These are phyloP conservation scores for Anthoscopus minutus DNA, from an alignment of 2,113 vertebrate species.

Conservation along the genomic window DNA sequence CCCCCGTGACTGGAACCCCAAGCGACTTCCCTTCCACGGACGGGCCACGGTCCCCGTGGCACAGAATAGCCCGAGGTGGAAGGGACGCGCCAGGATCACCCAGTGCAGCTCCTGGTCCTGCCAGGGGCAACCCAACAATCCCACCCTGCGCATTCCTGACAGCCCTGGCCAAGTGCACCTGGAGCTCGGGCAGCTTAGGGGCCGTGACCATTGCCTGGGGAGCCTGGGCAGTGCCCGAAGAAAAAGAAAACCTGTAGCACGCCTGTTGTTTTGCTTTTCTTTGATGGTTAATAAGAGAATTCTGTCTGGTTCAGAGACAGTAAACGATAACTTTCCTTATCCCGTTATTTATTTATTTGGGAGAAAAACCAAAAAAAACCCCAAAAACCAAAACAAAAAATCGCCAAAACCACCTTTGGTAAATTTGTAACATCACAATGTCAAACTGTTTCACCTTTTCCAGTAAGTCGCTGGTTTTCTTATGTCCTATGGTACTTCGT, in stretches of 20 bases:
- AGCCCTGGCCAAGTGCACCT: accelerated
- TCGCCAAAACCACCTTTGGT: no score
- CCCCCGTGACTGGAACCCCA: not conserved
- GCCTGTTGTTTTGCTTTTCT: not conserved
- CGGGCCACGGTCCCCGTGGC: not conserved
- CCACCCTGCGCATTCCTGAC: accelerated
- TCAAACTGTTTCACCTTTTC: not conserved
- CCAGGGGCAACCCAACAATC: not conserved
- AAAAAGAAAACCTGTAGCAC: not conserved
- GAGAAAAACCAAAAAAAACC: not conserved
- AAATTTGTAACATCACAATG: not conserved
- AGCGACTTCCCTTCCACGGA: no score
- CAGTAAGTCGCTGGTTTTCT: not conserved
- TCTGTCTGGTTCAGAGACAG: not conserved
- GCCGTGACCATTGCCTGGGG: not conserved
- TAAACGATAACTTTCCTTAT: not conserved
- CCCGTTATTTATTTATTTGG: not conserved
- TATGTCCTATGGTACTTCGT: accelerated
- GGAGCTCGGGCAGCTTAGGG: not conserved
- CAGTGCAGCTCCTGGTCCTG: not conserved
- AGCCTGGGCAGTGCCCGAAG: not conserved
- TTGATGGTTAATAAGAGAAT: not conserved
- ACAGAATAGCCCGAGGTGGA: not conserved
- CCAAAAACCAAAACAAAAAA: not conserved
- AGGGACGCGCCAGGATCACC: not conserved